Evolutionary conservation across 2,113 vertebrate species (phyloP), one percentile per base, ranked within the genome.

Genomic region (Eretmochelys imbricata): DNA sequence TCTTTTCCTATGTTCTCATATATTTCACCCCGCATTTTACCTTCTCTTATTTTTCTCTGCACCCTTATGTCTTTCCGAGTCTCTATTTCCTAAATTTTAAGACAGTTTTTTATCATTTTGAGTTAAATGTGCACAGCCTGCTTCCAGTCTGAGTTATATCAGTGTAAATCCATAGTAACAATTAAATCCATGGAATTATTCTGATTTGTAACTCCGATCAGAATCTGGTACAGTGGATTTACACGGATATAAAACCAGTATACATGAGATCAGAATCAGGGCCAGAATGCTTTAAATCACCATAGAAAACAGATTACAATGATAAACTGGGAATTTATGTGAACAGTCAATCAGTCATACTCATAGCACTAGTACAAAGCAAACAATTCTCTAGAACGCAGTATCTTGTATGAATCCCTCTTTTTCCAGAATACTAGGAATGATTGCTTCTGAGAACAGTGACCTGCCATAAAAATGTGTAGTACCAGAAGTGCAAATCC

Each of bases 291-390:
- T 92, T 91, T 83, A 75, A 87, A 95, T 81, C 1, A 87, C 82
- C 96, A 82, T 65, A 83, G 24, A 76, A 20, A 91, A 90, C 75
- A n/a, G 42, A 65, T 78, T 5, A 3, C 65, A 51, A 78, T 94
- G 72, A 88, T 72, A 80, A 90, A 22, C 50, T 69, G 25, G 24
- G 53, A 84, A 89, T 91, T 90, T 89, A 49, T 49, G 48, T 93
- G 85, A 82, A 78, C 62, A 76, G 81, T 93, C n/a, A 81, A 93
- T 93, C n/a, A 81, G 89, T 93, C 87, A 89, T 78, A 93, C 50
- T 42, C 20, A 79, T 86, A 82, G 91, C 87, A 93, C 59, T 55
- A 82, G 49, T 35, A 82, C 72, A 49, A 83, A 89, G 83, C 78
- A 89, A 85, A 89, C 84, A 89, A 76, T 94, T 94, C 51, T 35